These are phyloP conservation scores for Silurus meridionalis DNA, from an alignment of 2,113 vertebrate species.

Conservation along the genomic window DNA sequence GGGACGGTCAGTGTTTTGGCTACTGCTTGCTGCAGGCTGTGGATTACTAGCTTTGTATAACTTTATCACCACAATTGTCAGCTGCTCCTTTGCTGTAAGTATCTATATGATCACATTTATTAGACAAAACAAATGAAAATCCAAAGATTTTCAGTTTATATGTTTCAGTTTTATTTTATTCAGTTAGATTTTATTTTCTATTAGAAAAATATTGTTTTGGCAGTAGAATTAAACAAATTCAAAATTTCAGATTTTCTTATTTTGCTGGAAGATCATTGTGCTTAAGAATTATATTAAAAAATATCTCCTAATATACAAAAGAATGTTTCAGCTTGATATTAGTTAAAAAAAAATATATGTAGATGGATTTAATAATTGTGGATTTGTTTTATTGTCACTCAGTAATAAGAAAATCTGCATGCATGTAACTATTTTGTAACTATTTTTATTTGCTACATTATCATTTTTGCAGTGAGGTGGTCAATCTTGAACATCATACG, in stretches of 20 bases:
- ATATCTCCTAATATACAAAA: neutral
- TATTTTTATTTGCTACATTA: neutral
- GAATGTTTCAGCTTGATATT: neutral
- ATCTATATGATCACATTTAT: neutral
- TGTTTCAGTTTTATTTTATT: too few species aligned
- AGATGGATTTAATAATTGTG: neutral
- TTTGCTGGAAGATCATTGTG: neutral
- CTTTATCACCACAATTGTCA: constrained; percentile 12
- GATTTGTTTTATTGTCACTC: neutral
- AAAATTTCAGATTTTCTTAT: neutral
- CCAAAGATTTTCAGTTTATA: neutral
- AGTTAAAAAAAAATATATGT: neutral
- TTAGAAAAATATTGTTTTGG: neutral
- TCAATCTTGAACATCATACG: neutral
- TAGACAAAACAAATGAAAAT: neutral
- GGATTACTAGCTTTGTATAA: neutral
- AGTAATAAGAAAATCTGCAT: neutral
- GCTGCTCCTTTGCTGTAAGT: constrained; percentile 41
- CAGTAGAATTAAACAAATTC: neutral
- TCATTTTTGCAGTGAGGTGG: neutral
- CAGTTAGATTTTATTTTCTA: neutral
- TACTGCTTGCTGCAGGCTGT: neutral
- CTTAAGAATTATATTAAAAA: neutral
- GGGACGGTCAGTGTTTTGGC: neutral
- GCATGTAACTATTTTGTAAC: neutral